phyloP scores from a whole-genome alignment of 1,140 invertebrate genomes.

The Helicorthomorpha holstii region DNA sequence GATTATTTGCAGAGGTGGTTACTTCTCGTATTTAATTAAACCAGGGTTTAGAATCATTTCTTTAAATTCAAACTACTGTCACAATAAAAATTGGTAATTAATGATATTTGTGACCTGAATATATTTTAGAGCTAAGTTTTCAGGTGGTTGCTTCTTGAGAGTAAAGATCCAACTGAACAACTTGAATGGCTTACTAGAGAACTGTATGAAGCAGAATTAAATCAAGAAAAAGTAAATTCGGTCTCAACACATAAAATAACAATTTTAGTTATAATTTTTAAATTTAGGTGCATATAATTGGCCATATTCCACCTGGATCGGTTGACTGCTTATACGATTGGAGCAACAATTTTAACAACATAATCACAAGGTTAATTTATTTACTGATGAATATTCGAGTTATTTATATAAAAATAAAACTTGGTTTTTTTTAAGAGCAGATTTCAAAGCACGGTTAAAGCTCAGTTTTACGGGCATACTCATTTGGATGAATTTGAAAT shows the following conservation, averaged over 20 bases:
- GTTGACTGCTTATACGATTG: slow-evolving; percentile 82
- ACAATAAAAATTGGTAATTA: slow-evolving; percentile 23
- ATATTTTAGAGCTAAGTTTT: too few relatives aligned
- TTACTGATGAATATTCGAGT: too few relatives aligned
- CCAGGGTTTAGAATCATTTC: slow-evolving; percentile 19
- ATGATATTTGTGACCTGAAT: not conserved
- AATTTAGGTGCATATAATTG: slow-evolving; percentile 71
- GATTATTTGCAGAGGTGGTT: slow-evolving; percentile 19
- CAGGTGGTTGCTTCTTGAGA: slow-evolving; percentile 17
- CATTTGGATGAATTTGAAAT: slow-evolving; percentile 89
- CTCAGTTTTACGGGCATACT: slow-evolving; percentile 91
- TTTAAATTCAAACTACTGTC: slow-evolving; percentile 26
- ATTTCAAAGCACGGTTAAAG: slow-evolving; percentile 74
- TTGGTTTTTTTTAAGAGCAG: too few relatives aligned
- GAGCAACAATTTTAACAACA: slow-evolving; percentile 79
- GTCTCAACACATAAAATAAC: slow-evolving; percentile 23
- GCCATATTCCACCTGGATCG: slow-evolving; percentile 91
- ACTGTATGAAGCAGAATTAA: slow-evolving; percentile 79
- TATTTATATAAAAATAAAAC: not conserved
- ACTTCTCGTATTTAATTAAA: slow-evolving; percentile 17
- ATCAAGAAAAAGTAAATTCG: slow-evolving; percentile 86
- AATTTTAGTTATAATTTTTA: too few relatives aligned
- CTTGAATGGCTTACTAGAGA: slow-evolving; percentile 90
- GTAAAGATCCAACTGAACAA: slow-evolving; percentile 69
- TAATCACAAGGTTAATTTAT: slow-evolving; percentile 49